These are phyloP conservation scores for Peromyscus leucopus DNA, from an alignment of 2,113 vertebrate genomes.

Conservation along the genomic window DNA sequence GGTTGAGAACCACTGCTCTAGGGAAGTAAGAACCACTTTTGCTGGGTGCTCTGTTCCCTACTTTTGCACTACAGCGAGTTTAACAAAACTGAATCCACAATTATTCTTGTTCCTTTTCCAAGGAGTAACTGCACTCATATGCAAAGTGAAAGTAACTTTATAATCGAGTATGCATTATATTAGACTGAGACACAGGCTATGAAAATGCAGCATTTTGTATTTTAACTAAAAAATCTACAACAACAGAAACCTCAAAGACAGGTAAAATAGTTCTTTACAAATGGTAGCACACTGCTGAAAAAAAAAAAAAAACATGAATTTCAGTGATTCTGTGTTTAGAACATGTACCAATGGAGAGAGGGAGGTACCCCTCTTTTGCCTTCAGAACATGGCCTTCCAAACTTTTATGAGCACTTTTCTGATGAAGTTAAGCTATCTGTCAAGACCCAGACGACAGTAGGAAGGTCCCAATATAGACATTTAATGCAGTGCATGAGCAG, in stretches of 20 bases:
- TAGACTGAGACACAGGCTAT: conserved; percentile 14
- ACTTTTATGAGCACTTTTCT: conserved; percentile 49
- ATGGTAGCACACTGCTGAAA: conserved; percentile 29
- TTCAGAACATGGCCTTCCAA: conserved; percentile 69
- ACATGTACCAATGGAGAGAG: background rate
- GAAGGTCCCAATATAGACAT: conserved; percentile 37
- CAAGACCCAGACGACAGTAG: conserved; percentile 64
- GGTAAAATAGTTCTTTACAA: conserved; percentile 27
- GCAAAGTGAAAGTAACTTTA: conserved; percentile 63
- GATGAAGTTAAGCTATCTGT: conserved; percentile 66
- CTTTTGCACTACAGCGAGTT: conserved; percentile 28
- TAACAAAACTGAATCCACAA: background rate
- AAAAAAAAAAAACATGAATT: background rate
- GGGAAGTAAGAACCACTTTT: conserved; percentile 27
- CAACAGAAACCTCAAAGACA: conserved; percentile 47
- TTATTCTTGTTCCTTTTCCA: conserved; percentile 29
- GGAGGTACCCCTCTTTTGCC: conserved; percentile 36
- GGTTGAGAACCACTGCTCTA: background rate
- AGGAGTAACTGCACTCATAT: conserved; percentile 16
- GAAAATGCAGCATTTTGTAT: conserved; percentile 37
- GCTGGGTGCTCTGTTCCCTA: background rate
- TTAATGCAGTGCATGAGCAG: conserved; percentile 37
- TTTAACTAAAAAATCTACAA: conserved; percentile 8
- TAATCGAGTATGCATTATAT: background rate
- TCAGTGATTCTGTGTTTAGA: conserved; percentile 46